Percentiles rank a stretch among this genome's conserved stretches.
Conservation (phyloP, 1,140 invertebrate species). For the Rhizoglyphus robini region DNA sequence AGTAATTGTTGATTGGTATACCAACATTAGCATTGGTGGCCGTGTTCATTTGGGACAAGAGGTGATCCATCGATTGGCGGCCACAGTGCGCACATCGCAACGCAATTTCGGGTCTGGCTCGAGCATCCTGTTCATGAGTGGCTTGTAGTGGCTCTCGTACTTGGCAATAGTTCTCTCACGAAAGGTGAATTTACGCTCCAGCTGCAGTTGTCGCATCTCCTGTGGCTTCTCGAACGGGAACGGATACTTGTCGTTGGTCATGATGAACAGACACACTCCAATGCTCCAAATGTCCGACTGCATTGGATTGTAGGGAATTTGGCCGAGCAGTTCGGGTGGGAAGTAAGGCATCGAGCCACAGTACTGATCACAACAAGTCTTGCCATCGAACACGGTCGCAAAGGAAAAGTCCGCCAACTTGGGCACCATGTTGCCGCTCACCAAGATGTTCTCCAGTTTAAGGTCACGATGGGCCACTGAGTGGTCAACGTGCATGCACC, state of each 20-base stretch:
- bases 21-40: too few species aligned
- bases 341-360: constrained; percentile 8
- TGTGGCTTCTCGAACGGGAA: constrained; percentile 36
- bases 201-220: constrained; percentile 36
- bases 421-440: neutral
- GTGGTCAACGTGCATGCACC: constrained; percentile 17
- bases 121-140: constrained; percentile 54
- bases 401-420: constrained; percentile 20
- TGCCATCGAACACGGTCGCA: neutral
- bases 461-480: too few species aligned
- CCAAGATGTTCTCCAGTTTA: constrained; percentile 21
- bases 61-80: too few species aligned
- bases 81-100: too few species aligned
- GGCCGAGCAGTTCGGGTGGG: neutral
- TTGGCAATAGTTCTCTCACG: constrained; percentile 40
- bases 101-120: too few species aligned
- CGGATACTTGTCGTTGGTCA: constrained; percentile 30
- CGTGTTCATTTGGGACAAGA: too few species aligned
- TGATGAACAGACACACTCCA: constrained; percentile 30
- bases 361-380: neutral
- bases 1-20: too few species aligned
- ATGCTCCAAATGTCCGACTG: constrained; percentile 28
- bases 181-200: constrained; percentile 47
- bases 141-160: constrained; percentile 50
- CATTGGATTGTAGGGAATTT: constrained; percentile 27